Evolutionary conservation across 2,888 invertebrate species (phyloP).

Genomic region (Amphiduros pacificus): DNA sequence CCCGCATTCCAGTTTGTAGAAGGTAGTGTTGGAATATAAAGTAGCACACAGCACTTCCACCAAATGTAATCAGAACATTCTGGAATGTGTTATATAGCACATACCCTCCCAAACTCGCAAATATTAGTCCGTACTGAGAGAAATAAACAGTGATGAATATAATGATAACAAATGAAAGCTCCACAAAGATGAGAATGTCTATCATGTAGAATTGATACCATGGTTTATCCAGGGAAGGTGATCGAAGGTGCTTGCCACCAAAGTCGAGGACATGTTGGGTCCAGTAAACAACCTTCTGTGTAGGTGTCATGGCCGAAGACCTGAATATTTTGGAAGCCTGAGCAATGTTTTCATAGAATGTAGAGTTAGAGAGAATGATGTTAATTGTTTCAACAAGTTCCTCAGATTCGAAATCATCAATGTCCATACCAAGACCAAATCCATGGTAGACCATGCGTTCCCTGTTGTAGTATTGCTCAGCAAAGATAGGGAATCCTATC

Average conservation of each 20-base stretch:
- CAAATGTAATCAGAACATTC: too few relatives aligned
- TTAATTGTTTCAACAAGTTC: constrained; percentile 21
- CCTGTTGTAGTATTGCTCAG: constrained; percentile 30
- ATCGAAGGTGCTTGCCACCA: constrained; percentile 35
- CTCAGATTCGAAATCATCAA: constrained; percentile 11
- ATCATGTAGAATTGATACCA: constrained; percentile 31
- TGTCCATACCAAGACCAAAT: constrained; percentile 29
- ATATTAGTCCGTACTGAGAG: too few relatives aligned
- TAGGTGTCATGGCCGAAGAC: constrained; percentile 21
- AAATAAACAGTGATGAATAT: too few relatives aligned
- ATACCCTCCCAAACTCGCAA: too few relatives aligned
- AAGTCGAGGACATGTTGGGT: constrained; percentile 37
- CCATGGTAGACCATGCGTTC: constrained; percentile 20
- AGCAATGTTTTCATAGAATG: constrained; percentile 22
- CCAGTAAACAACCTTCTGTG: constrained; percentile 32
- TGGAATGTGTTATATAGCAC: too few relatives aligned
- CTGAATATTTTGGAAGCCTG: constrained; percentile 25
- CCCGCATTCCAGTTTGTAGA: too few relatives aligned
- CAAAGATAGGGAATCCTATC: constrained; percentile 29
- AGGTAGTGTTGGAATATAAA: too few relatives aligned
- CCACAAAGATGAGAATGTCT: constrained; percentile 19
- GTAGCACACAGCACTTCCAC: too few relatives aligned
- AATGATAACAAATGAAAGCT: background rate
- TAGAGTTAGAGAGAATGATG: constrained; percentile 15
- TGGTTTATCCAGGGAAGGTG: constrained; percentile 25